Base-by-base conservation (phyloP, 2,113 vertebrate species). In the Petroica traversi region DNA sequence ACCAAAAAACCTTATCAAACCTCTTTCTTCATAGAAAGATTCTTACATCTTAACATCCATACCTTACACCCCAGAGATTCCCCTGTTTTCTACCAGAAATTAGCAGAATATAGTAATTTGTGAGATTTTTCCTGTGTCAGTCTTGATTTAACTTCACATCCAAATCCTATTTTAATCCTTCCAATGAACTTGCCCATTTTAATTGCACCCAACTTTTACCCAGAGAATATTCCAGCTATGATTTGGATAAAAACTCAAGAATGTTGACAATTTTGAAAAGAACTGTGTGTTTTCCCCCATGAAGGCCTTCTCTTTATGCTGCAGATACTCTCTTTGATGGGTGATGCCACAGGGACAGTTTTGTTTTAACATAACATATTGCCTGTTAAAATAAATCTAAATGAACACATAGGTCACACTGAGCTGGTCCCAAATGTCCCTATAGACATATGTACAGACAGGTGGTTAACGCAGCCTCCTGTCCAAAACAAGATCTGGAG, bases 361-460 rank as follows among this genome's bases (percentile, higher is more conserved):
- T 95, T 94, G 59, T 85, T 94, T 94, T 68, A 91, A 68, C 85
- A 49, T 71, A 85, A 76, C 25, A 59, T 77, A 72, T 77, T 95
- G 93, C 26, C 78, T 91, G 92, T 96, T 97, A 91, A 93, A 95
- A 96, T 96, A 94, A 97, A 97, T 96, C 63, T 92, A 62, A 94
- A 93, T 91, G 83, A 95, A 91, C 93, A 92, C 4, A 25, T 90
- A 82, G 76, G 88, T 90, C 89, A 87, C 67, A 85, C 45, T 72
- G 78, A 88, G 68, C 63, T 95, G 41, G 88, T 95, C 90, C 88
- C 93, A 48, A 4, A 80, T 36, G 92, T 93, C 83, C 88, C 85
- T 86, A 61, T 5, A 96, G 91, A 79, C 94, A 87, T 93, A 92
- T 85, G 89, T 89, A 81, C 40, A 88, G 88, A 61, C 94, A 96